Base-by-base conservation (phyloP, 2,888 invertebrate species). In the Mystacides longicornis region DNA sequence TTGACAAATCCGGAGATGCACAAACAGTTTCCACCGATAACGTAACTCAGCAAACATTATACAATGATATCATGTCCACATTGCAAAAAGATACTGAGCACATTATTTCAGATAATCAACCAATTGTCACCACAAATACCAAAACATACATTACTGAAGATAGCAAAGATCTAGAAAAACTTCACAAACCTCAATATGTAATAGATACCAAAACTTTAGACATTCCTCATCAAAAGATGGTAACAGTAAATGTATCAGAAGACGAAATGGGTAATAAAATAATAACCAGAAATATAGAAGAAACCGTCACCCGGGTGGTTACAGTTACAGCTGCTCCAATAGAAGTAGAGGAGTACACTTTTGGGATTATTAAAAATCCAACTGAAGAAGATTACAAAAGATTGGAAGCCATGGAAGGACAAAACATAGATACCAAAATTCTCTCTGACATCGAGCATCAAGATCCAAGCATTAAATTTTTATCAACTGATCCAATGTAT, bases 251-350 rank as follows among this genome's bases (percentile, higher is more conserved):
- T 60, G 75, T 77, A 2, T 68, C 72, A 3, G 77, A 77, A 68
- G 77, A 77, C 54, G 75, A 73, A 64, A 74, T 68, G 55, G 77
- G 77, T 1, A 77, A 77, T 52, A 76, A 75, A 69, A 69, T 77
- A 0, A 74, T 77, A 7, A 76, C 74, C 45, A 77, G 77, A 62
- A 77, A 75, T 50, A 69, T 77, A 42, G 76, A 77, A 64, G 71
- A 73, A 63, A 64, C 74, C 45, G 72, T 75, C 3, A 73, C 73
- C 2, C 71, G 74, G 63, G 74, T 76, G 53, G 67, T 75, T 18
- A 72, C 72, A 18, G 65, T 69, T 1, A 74, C 69, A 66, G 64
- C 68, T 5, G 75, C 77, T 63, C 77, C 77, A 0, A 64, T 77
- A 60, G 74, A 75, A 67, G 69, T 77, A 4, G 77, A 77, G 67